Conservation (phyloP, 2,797 vertebrate species). For the Accipiter fasciatus region DNA sequence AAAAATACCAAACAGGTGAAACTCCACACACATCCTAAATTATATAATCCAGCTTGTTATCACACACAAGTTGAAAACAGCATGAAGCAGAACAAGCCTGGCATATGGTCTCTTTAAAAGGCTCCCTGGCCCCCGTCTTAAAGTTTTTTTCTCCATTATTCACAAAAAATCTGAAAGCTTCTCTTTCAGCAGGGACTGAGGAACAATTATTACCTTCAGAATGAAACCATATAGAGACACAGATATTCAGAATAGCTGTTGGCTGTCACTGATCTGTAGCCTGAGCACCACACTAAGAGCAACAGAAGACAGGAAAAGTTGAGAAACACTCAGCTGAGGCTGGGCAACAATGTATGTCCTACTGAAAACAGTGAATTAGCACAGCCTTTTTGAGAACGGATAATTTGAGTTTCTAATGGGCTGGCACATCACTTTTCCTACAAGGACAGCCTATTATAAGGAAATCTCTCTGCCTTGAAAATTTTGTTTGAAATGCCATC, state of each 20-base stretch:
- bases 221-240: neutral
- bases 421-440: neutral
- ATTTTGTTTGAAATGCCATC: neutral
- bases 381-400: rapidly evolving
- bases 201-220: neutral
- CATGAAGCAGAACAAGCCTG: neutral
- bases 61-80: neutral
- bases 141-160: neutral
- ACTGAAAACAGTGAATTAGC: neutral
- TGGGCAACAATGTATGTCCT: rapidly evolving
- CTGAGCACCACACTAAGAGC: too few species aligned
- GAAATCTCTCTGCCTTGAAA: neutral
- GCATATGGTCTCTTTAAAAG: neutral
- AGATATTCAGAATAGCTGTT: neutral
- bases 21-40: neutral
- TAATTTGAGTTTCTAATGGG: neutral
- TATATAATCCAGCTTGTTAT: neutral
- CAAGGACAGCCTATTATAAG: neutral
- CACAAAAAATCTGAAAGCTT: neutral
- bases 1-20: neutral
- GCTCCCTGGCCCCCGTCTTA: rapidly evolving
- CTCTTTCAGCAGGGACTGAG: neutral
- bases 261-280: neutral
- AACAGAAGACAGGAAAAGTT: neutral
- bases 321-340: neutral